phyloP scores from a whole-genome alignment of 1,140 invertebrate species.

The Apis laboriosa region DNA sequence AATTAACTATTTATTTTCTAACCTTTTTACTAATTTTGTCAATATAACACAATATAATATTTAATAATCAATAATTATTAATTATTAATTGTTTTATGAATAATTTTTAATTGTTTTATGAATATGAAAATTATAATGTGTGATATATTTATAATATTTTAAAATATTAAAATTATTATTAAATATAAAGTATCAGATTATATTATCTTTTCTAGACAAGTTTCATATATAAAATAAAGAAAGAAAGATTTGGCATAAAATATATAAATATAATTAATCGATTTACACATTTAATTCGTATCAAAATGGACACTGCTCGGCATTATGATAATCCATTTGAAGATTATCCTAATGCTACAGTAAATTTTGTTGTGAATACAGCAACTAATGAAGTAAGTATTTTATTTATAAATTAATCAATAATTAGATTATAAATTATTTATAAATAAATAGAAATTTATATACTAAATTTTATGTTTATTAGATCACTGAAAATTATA shows the following conservation, averaged over 20 bases:
- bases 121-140: neutral
- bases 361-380: slow-evolving; percentile 40
- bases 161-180: neutral
- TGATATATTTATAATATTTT: neutral
- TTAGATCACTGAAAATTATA: slow-evolving; percentile 69
- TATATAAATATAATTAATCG: neutral
- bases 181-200: neutral
- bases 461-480: slow-evolving; percentile 11
- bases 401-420: slow-evolving; percentile 2
- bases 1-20: neutral
- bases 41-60: too few relatives aligned
- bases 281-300: neutral
- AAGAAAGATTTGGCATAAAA: neutral
- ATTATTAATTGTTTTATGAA: neutral
- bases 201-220: neutral
- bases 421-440: slow-evolving; percentile 18
- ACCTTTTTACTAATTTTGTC: neutral
- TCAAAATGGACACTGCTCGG: slow-evolving; percentile 50
- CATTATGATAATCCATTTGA: slow-evolving; percentile 65
- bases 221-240: neutral
- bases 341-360: slow-evolving; percentile 58
- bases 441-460: neutral
- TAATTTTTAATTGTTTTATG: neutral
- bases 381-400: slow-evolving; percentile 45
- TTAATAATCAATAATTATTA: neutral